These are phyloP conservation scores for Eonycteris spelaea DNA, from an alignment of 2,113 vertebrate species.

Conservation along the genomic window DNA sequence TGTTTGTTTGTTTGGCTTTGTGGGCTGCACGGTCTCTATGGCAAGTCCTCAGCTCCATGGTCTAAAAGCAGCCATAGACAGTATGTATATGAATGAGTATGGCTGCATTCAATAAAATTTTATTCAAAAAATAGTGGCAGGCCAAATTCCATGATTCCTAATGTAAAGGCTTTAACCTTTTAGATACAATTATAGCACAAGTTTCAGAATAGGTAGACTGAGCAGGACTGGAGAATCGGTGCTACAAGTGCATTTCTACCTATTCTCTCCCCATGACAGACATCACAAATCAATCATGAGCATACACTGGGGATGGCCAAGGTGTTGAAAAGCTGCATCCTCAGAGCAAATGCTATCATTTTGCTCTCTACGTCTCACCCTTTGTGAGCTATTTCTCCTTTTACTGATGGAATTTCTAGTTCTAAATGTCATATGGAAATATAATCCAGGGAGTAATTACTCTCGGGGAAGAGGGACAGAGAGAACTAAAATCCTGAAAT, in stretches of 20 bases:
- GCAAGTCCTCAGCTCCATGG: neutral
- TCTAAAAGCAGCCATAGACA: neutral
- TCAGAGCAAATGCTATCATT: neutral
- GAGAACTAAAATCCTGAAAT: neutral
- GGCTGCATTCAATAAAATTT: neutral
- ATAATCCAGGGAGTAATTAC: neutral
- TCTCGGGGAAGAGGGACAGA: neutral
- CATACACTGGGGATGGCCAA: neutral
- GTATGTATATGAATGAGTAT: neutral
- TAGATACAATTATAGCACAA: neutral
- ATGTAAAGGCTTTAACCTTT: neutral
- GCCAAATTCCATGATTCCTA: neutral
- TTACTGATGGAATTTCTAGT: neutral
- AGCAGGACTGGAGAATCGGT: neutral
- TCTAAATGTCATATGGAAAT: neutral
- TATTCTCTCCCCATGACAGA: neutral
- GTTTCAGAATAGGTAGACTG: neutral
- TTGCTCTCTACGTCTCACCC: neutral
- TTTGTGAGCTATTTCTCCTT: neutral
- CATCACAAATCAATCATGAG: neutral
- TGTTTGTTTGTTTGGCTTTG: neutral
- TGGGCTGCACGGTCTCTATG: no score
- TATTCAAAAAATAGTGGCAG: neutral
- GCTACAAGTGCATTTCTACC: no score
- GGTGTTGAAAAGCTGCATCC: neutral